These are phyloP conservation scores for Buteo buteo DNA, from an alignment of 2,113 vertebrate species.

Conservation along the genomic window DNA sequence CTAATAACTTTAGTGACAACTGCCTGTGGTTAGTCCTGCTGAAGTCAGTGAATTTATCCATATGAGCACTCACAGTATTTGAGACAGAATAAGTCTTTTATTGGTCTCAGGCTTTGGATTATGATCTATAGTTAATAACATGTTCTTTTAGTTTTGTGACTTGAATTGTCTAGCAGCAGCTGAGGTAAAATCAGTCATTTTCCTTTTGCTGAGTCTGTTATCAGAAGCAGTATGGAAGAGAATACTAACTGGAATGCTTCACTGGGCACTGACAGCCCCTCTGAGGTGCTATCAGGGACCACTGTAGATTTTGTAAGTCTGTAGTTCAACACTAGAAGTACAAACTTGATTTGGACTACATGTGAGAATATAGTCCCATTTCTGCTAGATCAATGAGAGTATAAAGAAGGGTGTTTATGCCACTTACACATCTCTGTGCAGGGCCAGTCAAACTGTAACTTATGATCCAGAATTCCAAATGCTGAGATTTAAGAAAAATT, in stretches of 20 bases:
- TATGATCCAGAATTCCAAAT: not conserved
- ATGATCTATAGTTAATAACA: not conserved
- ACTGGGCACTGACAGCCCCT: not conserved
- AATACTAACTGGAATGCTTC: not conserved
- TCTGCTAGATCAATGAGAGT: not conserved
- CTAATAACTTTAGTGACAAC: not conserved
- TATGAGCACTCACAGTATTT: not conserved
- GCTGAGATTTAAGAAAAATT: not conserved
- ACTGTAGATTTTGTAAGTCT: not conserved
- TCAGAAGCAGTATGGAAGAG: not conserved
- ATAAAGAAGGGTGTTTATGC: not conserved
- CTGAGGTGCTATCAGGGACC: not conserved
- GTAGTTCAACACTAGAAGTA: not conserved
- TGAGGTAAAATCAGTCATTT: not conserved
- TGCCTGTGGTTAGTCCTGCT: not conserved
- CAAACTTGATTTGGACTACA: not conserved
- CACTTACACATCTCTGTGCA: not conserved
- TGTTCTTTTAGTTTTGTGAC: not conserved
- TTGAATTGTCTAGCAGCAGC: not conserved
- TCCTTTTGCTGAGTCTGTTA: not conserved
- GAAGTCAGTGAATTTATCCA: not conserved
- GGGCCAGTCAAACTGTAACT: not conserved
- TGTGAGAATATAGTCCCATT: not conserved
- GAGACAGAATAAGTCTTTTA: not conserved
- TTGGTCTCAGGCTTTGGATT: not conserved